Evolutionary conservation across 2,113 vertebrate genomes (phyloP), one percentile per base, ranked within the genome.

Genomic region (Nerophis lumbriciformis): DNA sequence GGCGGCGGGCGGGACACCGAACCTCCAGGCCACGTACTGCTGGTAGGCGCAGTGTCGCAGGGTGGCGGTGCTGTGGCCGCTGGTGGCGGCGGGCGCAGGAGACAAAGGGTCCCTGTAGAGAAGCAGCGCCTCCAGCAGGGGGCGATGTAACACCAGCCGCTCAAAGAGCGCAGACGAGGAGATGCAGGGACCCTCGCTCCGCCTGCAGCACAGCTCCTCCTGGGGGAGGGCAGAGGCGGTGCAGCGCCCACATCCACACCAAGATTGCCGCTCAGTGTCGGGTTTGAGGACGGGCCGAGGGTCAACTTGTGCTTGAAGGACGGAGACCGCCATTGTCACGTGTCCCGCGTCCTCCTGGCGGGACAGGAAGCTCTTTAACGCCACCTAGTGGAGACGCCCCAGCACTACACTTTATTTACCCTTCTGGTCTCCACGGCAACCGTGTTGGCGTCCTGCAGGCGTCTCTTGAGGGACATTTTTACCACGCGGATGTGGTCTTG

Each of bases 131-230:
- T 86, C 79, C 80, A 94, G 81, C 13, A 72, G 38, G 0, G 68
- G 4, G 15, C 72, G 86, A 44, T 71, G 68, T 10, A 95, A 74
- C 59, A 93, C 75, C 0, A 94, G 88, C 59, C 58, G 69, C 49
- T 69, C 28, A n/a, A 95, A 93, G 0, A 78, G 66, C 1, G 68
- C 13, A 0, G 91, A 91, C 3, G 76, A 74, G 48, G 90, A 81
- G 74, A 93, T 86, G 81, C 85, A 90, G 28, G 69, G 48, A 1
- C 90, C 58, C 8, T 48, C 88, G 19, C 63, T 39, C 0, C 2
- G 63, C 48, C 90, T 74, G 69, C 94, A 94, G 83, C 93, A 92
- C 53, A 94, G 85, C 84, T 92, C 89, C 71, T 93, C 88, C 0
- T 84, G 72, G 1, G 53, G 67, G 11, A 58, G 36, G 0, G 21